Conservation (phyloP, 2,113 vertebrate species). For the Cathartes aura region DNA sequence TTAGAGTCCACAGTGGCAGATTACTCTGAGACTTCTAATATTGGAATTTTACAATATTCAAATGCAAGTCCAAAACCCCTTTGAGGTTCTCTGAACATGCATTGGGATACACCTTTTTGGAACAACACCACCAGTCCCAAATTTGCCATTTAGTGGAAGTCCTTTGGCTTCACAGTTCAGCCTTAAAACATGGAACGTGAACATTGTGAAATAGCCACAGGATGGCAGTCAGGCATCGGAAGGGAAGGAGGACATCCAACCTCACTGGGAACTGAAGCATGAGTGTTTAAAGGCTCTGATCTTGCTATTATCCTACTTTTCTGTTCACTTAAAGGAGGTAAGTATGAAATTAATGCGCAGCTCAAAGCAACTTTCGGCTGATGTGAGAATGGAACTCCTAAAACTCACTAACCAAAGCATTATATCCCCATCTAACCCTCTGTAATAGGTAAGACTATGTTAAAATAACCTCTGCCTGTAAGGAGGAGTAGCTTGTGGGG, state of each 20-base stretch:
- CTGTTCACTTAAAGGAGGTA: neutral
- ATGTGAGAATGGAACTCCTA: neutral
- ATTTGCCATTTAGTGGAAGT: neutral
- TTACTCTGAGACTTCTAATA: neutral
- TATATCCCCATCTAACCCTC: neutral
- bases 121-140: accelerated
- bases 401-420: neutral
- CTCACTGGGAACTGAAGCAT: accelerated
- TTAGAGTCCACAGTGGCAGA: neutral
- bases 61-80: neutral
- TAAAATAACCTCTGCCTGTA: neutral
- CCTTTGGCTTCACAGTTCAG: neutral
- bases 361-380: neutral
- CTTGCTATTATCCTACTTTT: neutral
- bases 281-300: neutral
- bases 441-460: neutral
- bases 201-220: neutral
- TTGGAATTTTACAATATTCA: neutral
- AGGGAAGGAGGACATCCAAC: neutral
- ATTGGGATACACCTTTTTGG: neutral
- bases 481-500: neutral
- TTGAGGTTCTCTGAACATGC: neutral
- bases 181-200: neutral
- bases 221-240: neutral
- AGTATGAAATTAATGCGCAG: neutral